Evolutionary conservation across 2,797 vertebrate genomes (phyloP), one percentile per base, ranked within the genome.

Genomic region (Urocyon cinereoargenteus): DNA sequence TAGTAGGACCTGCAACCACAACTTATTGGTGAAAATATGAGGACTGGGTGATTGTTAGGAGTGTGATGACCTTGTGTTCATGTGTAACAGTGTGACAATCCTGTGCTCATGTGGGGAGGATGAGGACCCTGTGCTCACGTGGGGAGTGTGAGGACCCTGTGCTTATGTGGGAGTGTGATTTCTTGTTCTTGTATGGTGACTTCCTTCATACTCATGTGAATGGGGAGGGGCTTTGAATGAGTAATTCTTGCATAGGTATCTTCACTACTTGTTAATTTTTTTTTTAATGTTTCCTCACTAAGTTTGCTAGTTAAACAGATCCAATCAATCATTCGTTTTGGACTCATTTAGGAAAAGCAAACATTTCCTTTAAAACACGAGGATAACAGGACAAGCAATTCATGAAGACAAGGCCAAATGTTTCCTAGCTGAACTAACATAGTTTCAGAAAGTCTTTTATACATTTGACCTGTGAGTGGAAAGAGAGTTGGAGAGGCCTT

Each of bases 361-460:
- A 75, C 51, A 75, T 77, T 96, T 91, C 22, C 24, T 94, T 57
- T 92, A 82, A 92, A 84, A 88, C 16, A n/a, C 3, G 26, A 92
- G 64, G 36, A 72, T 18, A 73, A 45, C 3, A 68, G 85, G 70
- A 61, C 6, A 89, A 86, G 7, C 10, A 53, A 89, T 92, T 73
- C 24, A 18, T 73, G 57, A 87, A 40, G n/a, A 34, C 15, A 83
- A 62, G 12, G 40, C 9, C 40, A 59, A 75, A 77, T 51, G 22
- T 79, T 61, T 89, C 64, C 57, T 78, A 68, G 49, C 28, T 93
- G 70, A 90, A 40, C 7, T 40, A 53, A 75, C 28, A 66, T 0
- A 72, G 79, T 90, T 95, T 82, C 24, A 78, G 31, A 45, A 55
- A 18, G 40, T 84, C 24, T 57, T 53, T 73, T 61, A 78, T 28